These are phyloP conservation scores for Hydroisotoma schaefferi DNA, from an alignment of 2,888 invertebrate genomes.

Conservation along the genomic window DNA sequence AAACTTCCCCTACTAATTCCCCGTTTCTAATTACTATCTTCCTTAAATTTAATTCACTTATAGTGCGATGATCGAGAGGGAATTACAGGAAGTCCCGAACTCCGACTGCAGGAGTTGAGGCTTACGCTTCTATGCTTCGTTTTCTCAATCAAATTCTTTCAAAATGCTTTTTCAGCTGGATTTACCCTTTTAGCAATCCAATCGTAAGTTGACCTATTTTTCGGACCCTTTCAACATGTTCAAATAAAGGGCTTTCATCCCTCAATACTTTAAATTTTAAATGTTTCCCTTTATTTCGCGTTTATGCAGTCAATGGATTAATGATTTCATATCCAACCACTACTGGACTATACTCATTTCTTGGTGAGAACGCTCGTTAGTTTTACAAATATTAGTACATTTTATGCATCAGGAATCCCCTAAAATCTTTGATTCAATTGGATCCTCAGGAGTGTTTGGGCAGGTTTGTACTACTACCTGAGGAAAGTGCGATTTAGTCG, in stretches of 20 bases:
- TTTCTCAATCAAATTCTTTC: conserved; percentile 33
- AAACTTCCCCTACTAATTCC: not conserved
- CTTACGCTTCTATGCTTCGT: conserved; percentile 25
- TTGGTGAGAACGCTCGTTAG: conserved; percentile 7
- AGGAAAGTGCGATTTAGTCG: conserved; percentile 23
- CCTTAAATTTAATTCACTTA: not conserved
- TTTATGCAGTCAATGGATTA: conserved; percentile 19
- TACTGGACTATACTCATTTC: conserved; percentile 24
- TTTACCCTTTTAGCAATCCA: conserved; percentile 24
- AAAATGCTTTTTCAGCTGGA: conserved; percentile 23
- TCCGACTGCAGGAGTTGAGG: conserved; percentile 25
- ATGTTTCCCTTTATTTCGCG: not conserved
- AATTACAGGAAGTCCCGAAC: conserved; percentile 30
- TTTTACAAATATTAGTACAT: too few species aligned
- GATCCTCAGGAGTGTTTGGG: not conserved
- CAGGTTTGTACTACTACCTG: conserved; percentile 18
- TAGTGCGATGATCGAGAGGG: conserved; percentile 29
- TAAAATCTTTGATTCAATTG: not conserved
- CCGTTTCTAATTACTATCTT: not conserved
- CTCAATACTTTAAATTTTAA: too few species aligned
- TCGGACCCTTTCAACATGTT: not conserved
- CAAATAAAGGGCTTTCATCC: not conserved
- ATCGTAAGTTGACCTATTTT: conserved; percentile 14
- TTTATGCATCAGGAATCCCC: too few species aligned
- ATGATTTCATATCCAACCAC: conserved; percentile 17